Base-by-base conservation (phyloP, 2,797 vertebrate genomes). In the Bufotes viridis region DNA sequence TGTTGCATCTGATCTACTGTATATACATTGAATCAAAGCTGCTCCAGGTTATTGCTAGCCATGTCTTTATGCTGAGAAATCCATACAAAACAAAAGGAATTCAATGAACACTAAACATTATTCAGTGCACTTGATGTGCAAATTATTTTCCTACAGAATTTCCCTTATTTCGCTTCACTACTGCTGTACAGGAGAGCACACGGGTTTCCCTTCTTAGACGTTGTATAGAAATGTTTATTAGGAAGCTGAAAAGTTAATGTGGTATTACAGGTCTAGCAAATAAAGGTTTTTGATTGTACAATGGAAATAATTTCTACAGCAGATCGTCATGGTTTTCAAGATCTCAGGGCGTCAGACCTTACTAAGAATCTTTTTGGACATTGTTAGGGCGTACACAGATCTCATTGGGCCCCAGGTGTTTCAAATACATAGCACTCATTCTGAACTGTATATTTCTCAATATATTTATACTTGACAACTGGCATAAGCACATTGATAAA, bases 61-160 rank as follows among this genome's bases (percentile, higher is more conserved):
- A n/a, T 76, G 82, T 34, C 70, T 84, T 85, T 76, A 20, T 65
- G 8, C 83, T 34, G 69, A 76, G 75, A 65, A 75, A 76, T 65
- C 69, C 13, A 76, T 75, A 78, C 18, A 53, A 2, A 63, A 84
- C 29, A 72, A 42, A 72, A 69, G 18, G 7, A 29, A 82, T 82
- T 70, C 12, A 60, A 3, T 49, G 57, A 82, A 12, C 63, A 67
- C 2, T 34, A 42, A 55, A 81, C 7, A 53, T 7, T 58, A 81
- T n/a, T 84, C 69, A 24, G 10, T 84, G 55, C 69, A 17, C 5
- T 55, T 70, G 49, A 17, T 11, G 49, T 18, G 26, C 26, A 49
- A 82, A 5, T 22, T 7, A 18, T 83, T 84, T 58, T n/a, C 67
- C 55, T 22, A 18, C 11, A 60, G 10, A 60, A 42, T 60, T 42